phyloP scores from a whole-genome alignment of 1,140 invertebrate species.

The Hylaeus anthracinus region DNA sequence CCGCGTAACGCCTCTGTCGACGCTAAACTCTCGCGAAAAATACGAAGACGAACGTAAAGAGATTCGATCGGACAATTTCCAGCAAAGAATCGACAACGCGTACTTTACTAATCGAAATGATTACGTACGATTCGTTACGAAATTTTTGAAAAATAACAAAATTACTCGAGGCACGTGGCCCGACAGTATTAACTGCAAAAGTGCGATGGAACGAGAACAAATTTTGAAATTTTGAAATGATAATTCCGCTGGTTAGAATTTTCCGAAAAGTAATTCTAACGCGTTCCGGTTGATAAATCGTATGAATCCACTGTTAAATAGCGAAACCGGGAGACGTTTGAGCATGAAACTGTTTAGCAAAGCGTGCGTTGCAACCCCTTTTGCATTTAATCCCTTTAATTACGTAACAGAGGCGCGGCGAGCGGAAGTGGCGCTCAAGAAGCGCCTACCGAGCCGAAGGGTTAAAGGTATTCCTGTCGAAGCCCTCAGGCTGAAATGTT shows the following conservation, averaged over 20 bases:
- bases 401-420: slow-evolving; percentile 14
- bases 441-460: not conserved
- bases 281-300: too few relatives aligned
- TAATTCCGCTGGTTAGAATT: too few relatives aligned
- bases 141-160: slow-evolving; percentile 4
- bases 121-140: not conserved
- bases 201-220: not conserved
- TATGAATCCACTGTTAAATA: too few relatives aligned
- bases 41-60: not conserved
- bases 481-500: slow-evolving; percentile 17
- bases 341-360: not conserved
- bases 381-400: slow-evolving; percentile 41
- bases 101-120: too few relatives aligned
- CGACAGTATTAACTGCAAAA: slow-evolving; percentile 18
- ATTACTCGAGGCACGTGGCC: not conserved
- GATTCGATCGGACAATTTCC: too few relatives aligned
- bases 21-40: not conserved
- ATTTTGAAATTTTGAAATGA: too few relatives aligned
- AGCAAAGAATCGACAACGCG: too few relatives aligned
- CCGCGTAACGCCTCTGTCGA: not conserved
- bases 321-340: not conserved
- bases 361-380: not conserved
- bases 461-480: slow-evolving; percentile 11
- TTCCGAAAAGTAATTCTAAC: too few relatives aligned
- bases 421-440: slow-evolving; percentile 6